phyloP scores from a whole-genome alignment of 2,888 invertebrate genomes.

The Melinopterus prodromus region DNA sequence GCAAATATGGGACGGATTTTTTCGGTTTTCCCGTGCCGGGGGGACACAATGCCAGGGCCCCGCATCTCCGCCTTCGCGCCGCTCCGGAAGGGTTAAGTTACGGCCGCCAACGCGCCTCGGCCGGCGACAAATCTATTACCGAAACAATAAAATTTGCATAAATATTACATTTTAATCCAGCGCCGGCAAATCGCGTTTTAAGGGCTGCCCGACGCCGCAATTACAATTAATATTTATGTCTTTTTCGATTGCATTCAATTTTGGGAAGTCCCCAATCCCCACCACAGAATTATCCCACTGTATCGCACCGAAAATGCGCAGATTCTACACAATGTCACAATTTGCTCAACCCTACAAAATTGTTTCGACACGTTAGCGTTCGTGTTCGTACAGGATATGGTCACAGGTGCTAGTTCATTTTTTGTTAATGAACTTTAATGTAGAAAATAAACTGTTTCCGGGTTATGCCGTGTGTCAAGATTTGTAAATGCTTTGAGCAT shows the following conservation, averaged over 20 bases:
- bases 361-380: too few species aligned
- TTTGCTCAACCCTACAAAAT: too few species aligned
- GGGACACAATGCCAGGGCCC: neutral
- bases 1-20: slow-evolving; percentile 4
- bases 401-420: too few species aligned
- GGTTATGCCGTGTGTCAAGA: too few species aligned
- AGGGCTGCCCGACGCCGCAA: slow-evolving; percentile 15
- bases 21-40: neutral
- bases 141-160: slow-evolving; percentile 39
- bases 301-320: neutral
- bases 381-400: too few species aligned
- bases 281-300: neutral
- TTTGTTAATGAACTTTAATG: too few species aligned
- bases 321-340: neutral
- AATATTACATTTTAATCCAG: slow-evolving; percentile 37
- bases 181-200: neutral
- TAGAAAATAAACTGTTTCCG: too few species aligned
- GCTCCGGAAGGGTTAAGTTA: slow-evolving; percentile 36
- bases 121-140: slow-evolving; percentile 36
- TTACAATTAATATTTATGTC: slow-evolving; percentile 30
- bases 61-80: slow-evolving; percentile 8
- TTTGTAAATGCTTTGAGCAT: too few species aligned
- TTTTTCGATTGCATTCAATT: slow-evolving; percentile 25
- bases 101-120: slow-evolving; percentile 17
- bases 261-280: slow-evolving; percentile 11